These are phyloP conservation scores for Pleuronectes platessa DNA, from an alignment of 2,113 vertebrate species.

Conservation along the genomic window DNA sequence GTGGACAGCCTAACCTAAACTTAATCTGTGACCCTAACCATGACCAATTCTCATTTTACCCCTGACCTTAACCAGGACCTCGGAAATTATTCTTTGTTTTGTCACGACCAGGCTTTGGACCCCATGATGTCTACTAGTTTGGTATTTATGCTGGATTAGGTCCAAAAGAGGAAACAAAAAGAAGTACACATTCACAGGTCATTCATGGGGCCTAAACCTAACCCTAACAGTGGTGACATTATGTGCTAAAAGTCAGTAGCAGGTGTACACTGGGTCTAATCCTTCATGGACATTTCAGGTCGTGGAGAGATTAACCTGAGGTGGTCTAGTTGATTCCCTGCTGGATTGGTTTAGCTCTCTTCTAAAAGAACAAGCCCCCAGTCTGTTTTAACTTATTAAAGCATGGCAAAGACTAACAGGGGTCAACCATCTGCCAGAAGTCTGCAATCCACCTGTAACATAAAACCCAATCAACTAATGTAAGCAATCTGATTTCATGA, in stretches of 20 bases:
- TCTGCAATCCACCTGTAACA: constrained; percentile 27
- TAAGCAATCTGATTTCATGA: constrained; percentile 18
- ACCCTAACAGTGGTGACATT: constrained; percentile 39
- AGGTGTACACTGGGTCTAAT: constrained; percentile 78
- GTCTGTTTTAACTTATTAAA: constrained; percentile 52
- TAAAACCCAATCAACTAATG: constrained; percentile 36
- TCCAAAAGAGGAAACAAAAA: no score
- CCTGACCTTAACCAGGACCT: no score
- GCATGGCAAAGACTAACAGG: constrained; percentile 46
- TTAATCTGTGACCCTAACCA: no score
- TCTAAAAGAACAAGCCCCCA: constrained; percentile 44
- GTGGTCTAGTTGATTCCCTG: constrained; percentile 75
- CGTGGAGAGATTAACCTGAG: constrained; percentile 79
- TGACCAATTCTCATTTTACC: no score
- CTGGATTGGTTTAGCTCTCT: constrained; percentile 52
- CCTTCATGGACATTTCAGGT: constrained; percentile 72
- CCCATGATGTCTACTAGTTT: no score
- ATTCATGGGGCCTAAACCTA: no score
- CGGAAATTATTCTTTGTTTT: no score
- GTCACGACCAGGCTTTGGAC: no score
- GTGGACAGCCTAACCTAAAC: no score
- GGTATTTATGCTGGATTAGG: no score
- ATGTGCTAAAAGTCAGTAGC: constrained; percentile 66
- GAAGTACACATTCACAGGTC: no score
- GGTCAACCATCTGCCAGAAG: constrained; percentile 58